Evolutionary conservation across 92 coral and sea anemone species (phyloP), one percentile per base, ranked within the genome.

Genomic region (Pocillopora meandrina): DNA sequence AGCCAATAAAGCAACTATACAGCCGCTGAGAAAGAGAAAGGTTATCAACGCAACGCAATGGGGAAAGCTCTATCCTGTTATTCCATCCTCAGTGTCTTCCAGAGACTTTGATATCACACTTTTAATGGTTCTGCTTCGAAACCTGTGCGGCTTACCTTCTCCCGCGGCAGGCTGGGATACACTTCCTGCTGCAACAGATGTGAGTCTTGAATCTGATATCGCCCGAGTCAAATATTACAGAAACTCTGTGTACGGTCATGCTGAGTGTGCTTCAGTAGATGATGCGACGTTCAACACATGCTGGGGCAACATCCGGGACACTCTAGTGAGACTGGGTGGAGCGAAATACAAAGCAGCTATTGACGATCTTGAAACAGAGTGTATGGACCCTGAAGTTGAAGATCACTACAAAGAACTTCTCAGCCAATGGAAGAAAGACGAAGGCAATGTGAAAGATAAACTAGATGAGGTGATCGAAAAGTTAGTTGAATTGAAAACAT

Each of bases 241-340:
- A 1, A 26, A 26, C 26, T 0, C 26, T 26, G 26, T 26, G 0
- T 26, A 26, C 0, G 26, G 26, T 26, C 26, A 26, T 26, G 26
- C 26, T 26, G 26, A 26, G 26, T 26, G 26, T 1, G 26, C 26
- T 26, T 26, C 26, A 26, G 26, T 26, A 1, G 26, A 26, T 26
- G 26, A 26, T 26, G 36, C 64, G 33, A 80, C 77, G 47, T 87
- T 82, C 84, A 31, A 75, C 77, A 16, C 35, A n/a, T 74, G 59
- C 78, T 87, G 90, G 90, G 68, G 56, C 31, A 87, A 87, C 33
- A 87, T 87, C 74, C 82, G 84, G 65, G 87, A 61, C 56, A 70
- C 78, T 56, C 67, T 87, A 77, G 72, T 82, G 26, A 26, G 26
- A 26, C 31, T 26, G 31, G 31, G 31, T 19, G 34, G 65, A 9